Conservation (phyloP, 2,888 invertebrate species). For the Polydrusus cervinus region DNA sequence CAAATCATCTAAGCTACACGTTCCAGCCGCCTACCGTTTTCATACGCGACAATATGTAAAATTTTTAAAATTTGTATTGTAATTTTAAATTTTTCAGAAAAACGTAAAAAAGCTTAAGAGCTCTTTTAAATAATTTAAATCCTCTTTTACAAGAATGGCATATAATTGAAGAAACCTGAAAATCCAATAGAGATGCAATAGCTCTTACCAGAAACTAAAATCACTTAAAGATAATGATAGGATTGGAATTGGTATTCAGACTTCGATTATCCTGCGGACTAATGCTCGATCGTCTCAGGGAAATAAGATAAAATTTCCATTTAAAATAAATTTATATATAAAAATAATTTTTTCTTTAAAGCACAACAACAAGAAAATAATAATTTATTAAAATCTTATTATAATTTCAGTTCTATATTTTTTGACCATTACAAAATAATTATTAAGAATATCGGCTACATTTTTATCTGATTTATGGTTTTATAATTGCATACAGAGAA, state of each 20-base stretch:
- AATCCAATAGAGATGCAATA: background rate
- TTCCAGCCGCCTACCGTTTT: too few species aligned
- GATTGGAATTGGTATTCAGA: constrained; percentile 45
- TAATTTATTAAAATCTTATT: too few species aligned
- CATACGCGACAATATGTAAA: too few species aligned
- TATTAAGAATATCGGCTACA: too few species aligned
- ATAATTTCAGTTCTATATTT: too few species aligned
- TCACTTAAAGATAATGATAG: constrained; percentile 38
- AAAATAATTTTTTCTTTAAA: background rate
- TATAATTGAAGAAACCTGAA: constrained; percentile 1
- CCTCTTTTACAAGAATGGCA: background rate
- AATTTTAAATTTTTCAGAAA: background rate
- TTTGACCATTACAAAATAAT: too few species aligned
- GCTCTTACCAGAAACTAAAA: constrained; percentile 14
- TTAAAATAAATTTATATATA: background rate
- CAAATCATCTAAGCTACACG: too few species aligned
- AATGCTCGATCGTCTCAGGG: constrained; percentile 39
- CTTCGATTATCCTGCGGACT: constrained; percentile 32
- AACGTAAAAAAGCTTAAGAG: background rate
- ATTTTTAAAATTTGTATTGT: too few species aligned
- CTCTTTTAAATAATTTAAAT: too few species aligned
- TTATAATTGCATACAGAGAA: too few species aligned
- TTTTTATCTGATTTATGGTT: too few species aligned
- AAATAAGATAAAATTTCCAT: constrained; percentile 35
- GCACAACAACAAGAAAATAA: too few species aligned